Evolutionary conservation across 2,113 vertebrate genomes (phyloP), one percentile per base, ranked within the genome.

Genomic region (Cercopithecus mona): DNA sequence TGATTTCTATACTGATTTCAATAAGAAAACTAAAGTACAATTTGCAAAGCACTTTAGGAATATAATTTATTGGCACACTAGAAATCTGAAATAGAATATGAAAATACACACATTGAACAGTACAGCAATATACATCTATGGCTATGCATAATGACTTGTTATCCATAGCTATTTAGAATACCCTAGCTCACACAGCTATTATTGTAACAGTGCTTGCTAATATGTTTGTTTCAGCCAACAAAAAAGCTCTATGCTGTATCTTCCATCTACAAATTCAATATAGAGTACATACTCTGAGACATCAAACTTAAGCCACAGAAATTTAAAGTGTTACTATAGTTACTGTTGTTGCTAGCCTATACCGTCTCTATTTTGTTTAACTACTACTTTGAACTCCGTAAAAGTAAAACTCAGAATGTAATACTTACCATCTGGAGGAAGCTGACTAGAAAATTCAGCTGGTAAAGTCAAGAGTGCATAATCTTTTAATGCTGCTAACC

Each of bases 401-500:
- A 93, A 70, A 88, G 35, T 72, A 90, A 88, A 94, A 38, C 22
- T 48, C 16, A 13, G 45, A 91, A 64, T 22, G 5, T 3, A 75
- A 66, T 66, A 85, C 95, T 98, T 99, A 99, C 99, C 99, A 50
- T 99, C 99, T 90, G 99, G 99, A n/a, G 99, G 99, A 90, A 99
- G 99, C 98, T 99, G 99, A 96, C 99, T 99, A 96, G 99, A 99
- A 98, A 99, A 99, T 98, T 99, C 99, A 9, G 99, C 98, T 61
- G 99, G 99, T 97, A 99, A 98, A 61, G 99, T 99, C 97, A 99
- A 98, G 97, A 99, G 99, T 1, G 99, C 99, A 0, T 99, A 99
- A 98, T 99, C 99, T 93, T 99, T 99, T 96, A 99, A 98, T 0
- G 99, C 99, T 70, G 99, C 99, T 97, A 99, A 98, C 99, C 99